Base-by-base conservation (phyloP, 1,140 invertebrate species). In the Anoplophora glabripennis region DNA sequence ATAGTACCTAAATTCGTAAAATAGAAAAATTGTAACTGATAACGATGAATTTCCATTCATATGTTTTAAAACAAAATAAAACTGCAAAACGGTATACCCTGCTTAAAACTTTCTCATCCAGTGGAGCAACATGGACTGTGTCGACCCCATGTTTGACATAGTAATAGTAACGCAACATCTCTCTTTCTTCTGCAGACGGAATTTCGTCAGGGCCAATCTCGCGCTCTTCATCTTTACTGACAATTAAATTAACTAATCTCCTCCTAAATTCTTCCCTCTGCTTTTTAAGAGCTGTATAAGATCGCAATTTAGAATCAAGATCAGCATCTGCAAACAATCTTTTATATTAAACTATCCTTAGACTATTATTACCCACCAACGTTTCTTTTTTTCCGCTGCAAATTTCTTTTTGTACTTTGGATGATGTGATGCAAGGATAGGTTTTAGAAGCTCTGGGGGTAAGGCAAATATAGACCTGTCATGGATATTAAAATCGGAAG, bases 121-220 rank as follows among this genome's bases (percentile, higher is more conserved):
- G 83, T 1, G 91, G 86, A 14, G 90, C 87, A 1, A 96, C 89
- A 72, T 93, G 86, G 52, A 87, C 84, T 36, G 92, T 92, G 71
- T 94, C 91, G 34, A 95, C 87, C 0, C 92, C 93, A 76, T 93
- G 87, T 69, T 88, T 86, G 49, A 95, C 85, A 68, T 94, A 96
- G 76, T 93, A 93, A 72, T 94, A 92, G 77, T 96, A 96, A 62
- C 89, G 81, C 64, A 92, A 73, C 62, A 89, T 75, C 68, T 90
- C 84, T 53, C 83, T 83, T 65, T 92, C 87, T 33, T 82, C 77
- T 7, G 80, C 78, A 12, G 80, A 79, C 33, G 85, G 82, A 66
- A 83, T 78, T 17, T 64, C 49, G 45, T 76, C 66, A 0, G 66
- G 63, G 18, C 72, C 74, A 57, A 77, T 76, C 7, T 73, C 75